Evolutionary conservation across 2,113 vertebrate species (phyloP).

Genomic region (Pygoscelis antarcticus): DNA sequence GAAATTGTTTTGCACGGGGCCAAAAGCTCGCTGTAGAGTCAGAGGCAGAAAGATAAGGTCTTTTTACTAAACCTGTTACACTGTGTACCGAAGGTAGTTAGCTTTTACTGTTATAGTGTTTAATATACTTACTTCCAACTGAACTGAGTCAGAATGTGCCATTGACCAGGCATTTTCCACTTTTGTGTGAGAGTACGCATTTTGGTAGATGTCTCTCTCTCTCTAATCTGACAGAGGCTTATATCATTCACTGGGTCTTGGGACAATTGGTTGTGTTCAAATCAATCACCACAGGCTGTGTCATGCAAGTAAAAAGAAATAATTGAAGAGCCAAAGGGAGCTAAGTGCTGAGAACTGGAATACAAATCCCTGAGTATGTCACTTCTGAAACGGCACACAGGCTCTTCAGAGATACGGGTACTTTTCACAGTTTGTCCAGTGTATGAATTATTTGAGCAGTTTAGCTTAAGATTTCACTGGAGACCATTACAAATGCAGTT

Average conservation of each 20-base stretch:
- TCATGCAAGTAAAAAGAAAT: not conserved
- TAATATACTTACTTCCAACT: not conserved
- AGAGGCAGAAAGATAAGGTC: not conserved
- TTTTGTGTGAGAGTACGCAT: not conserved
- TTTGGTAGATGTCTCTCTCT: not conserved
- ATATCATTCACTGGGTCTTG: not conserved
- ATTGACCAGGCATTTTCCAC: not conserved
- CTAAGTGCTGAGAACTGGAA: not conserved
- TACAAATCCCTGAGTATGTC: not conserved
- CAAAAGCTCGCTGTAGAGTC: not conserved
- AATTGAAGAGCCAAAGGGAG: not conserved
- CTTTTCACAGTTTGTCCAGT: not conserved
- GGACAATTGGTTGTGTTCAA: not conserved
- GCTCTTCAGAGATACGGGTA: not conserved
- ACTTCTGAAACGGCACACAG: not conserved
- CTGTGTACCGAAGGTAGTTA: fast-evolving
- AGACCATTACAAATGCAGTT: not conserved
- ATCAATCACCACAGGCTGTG: not conserved
- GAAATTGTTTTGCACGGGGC: not conserved
- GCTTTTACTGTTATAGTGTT: not conserved
- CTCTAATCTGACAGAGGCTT: not conserved
- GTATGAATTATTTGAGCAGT: not conserved
- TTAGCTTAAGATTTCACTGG: not conserved
- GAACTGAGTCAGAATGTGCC: not conserved
- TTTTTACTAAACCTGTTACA: not conserved